Base-by-base conservation (phyloP, 1,140 invertebrate species). In the Theocolax elegans region DNA sequence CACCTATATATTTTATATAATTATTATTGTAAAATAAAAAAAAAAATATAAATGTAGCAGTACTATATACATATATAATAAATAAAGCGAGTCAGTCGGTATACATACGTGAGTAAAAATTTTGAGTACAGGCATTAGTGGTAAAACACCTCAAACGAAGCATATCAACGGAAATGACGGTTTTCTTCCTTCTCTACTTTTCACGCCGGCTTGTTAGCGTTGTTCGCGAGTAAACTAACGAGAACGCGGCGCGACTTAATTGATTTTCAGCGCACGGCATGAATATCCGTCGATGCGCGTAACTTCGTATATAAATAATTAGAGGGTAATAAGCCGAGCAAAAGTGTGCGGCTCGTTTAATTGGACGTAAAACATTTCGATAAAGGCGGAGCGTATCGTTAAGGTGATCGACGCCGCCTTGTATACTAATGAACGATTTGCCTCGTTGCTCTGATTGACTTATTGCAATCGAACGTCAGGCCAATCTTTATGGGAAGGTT, bases 331-430 rank as follows among this genome's bases (percentile, higher is more conserved):
- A 64, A 64, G 60, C 1, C 12, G 27, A 62, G 44, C 35, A 9
- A 29, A n/a, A 25, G 4, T 27, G 0, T 3, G 10, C 19, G 29
- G 38, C 25, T 54, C 38, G 23, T 40, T 42, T 29, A 40, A 65
- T 65, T 54, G 15, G 49, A 54, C 15, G 31, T n/a, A 27, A 64
- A 64, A 40, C 62, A 64, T 53, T 65, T 25, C 29, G 49, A 65
- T 54, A 65, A 65, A 54, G 49, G 29, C 38, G n/a, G 35, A 21
- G 40, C 56, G 17, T 29, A 38, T 67, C 51, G 25, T 58, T 58
- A 67, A 56, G 51, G 25, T 67, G 51, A 46, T 46, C 35, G 23
- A 46, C 17, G 40, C 19, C 10, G 21, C 27, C n/a, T 64, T 19
- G 12, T 49, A 15, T 64, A 64, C 15, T 51, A n/a, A 49, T 23